These are phyloP conservation scores for Pollimyrus isidori DNA, from an alignment of 2,113 vertebrate genomes.

Conservation along the genomic window DNA sequence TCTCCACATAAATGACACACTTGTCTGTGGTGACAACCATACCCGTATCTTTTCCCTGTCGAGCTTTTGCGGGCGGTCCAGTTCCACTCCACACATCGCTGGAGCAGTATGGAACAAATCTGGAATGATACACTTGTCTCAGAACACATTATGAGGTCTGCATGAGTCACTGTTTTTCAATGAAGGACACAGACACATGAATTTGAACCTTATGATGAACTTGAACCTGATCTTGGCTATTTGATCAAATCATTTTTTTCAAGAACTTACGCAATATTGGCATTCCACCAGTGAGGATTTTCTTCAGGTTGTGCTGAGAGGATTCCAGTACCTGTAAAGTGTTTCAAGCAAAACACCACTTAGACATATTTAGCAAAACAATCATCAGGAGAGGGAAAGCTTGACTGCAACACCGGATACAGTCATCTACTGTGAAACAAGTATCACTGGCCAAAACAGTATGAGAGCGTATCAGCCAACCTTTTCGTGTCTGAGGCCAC, in stretches of 20 bases:
- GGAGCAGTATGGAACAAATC: slow-evolving; percentile 75
- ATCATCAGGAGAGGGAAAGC: background rate
- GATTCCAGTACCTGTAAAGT: slow-evolving; percentile 64
- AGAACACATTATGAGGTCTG: background rate
- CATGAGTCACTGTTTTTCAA: background rate
- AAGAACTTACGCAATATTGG: slow-evolving; percentile 67
- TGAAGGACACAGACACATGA: background rate
- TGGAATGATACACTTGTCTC: slow-evolving; percentile 32
- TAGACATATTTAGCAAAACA: background rate
- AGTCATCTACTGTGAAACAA: background rate
- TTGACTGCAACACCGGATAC: background rate
- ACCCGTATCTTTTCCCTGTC: slow-evolving; percentile 33
- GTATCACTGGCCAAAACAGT: slow-evolving; percentile 15
- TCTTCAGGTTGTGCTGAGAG: slow-evolving; percentile 61
- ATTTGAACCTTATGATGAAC: background rate
- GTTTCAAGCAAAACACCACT: slow-evolving; percentile 4
- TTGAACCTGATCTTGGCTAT: background rate
- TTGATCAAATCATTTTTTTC: background rate
- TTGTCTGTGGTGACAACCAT: background rate
- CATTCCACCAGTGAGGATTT: slow-evolving; percentile 71
- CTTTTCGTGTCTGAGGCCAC: slow-evolving; percentile 64
- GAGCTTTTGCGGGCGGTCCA: slow-evolving; percentile 47
- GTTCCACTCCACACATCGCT: slow-evolving; percentile 76
- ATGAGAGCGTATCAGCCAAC: slow-evolving; percentile 37
- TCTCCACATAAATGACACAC: background rate